Conservation (phyloP, 2,888 invertebrate genomes). For the Lithophane leautieri region DNA sequence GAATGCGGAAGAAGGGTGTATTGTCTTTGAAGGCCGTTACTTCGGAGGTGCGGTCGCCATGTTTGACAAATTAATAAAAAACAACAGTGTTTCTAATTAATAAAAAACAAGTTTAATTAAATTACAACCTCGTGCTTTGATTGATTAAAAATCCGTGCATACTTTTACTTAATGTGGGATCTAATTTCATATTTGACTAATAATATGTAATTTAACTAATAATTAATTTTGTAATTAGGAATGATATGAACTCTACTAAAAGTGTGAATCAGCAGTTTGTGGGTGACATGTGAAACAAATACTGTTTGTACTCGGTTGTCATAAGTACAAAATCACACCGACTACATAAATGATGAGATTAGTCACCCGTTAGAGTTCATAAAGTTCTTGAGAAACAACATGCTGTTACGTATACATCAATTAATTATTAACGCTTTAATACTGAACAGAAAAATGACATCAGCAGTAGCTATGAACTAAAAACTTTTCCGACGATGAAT, state of each 20-base stretch:
- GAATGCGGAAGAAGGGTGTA: conserved; percentile 76
- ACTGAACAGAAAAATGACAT: conserved; percentile 27
- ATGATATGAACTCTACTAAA: conserved; percentile 33
- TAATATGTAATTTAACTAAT: conserved; percentile 22
- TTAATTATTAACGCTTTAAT: conserved; percentile 43
- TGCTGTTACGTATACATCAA: conserved; percentile 40
- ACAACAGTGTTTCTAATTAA: conserved; percentile 42
- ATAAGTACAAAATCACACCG: conserved; percentile 57
- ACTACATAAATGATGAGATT: conserved; percentile 65
- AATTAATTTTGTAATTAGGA: conserved; percentile 30
- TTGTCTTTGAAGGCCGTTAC: conserved; percentile 71
- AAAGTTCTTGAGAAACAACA: conserved; percentile 70
- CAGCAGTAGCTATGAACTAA: conserved; percentile 14
- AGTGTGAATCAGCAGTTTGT: conserved; percentile 37
- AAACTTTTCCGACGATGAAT: conserved; percentile 10
- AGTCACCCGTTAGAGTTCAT: conserved; percentile 60
- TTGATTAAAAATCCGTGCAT: conserved; percentile 43
- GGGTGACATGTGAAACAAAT: conserved; percentile 31
- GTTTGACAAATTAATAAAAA: conserved; percentile 47
- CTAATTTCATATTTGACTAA: conserved; percentile 19
- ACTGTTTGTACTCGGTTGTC: conserved; percentile 60
- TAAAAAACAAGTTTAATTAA: conserved; percentile 45
- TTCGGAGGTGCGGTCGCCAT: conserved; percentile 66
- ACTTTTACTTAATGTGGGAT: conserved; percentile 26
- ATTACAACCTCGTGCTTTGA: conserved; percentile 18